Evolutionary conservation across 2,113 vertebrate species (phyloP), one percentile per base, ranked within the genome.

Genomic region (Albula glossodonta): DNA sequence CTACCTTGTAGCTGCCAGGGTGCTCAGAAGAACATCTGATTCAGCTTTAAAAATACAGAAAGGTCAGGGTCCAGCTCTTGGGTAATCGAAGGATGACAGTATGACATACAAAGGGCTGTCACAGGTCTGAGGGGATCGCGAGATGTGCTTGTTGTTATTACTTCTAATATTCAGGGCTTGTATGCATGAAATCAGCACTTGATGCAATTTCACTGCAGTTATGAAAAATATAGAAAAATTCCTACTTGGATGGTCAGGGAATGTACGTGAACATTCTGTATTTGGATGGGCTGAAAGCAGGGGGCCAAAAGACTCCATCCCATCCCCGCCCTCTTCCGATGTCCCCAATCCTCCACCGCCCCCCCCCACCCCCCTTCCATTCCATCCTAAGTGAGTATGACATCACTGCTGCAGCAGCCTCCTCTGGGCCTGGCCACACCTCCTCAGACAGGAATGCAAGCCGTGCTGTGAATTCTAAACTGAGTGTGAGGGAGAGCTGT

Each of bases 361-460:
- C 56, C 22, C 9, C 6, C 51, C 50, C n/a, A 15, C 60, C 82
- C 80, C 81, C 56, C 81, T 79, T 81, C 88, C 82, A 85, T 84
- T 74, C 53, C 88, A 87, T 87, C 86, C 81, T 80, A 78, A 74
- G 51, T 91, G 87, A 25, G 87, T 89, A 95, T 96, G 92, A 95
- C 94, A 95, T 95, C 94, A 95, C 89, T 95, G 94, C 95, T 93
- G 93, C 90, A 92, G 93, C 90, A 92, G 90, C 89, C 88, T 91
- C 89, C 83, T 91, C 87, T 82, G 86, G 88, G 92, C 88, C 89
- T 89, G 15, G 81, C 81, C 82, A 60, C 81, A 22, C 51, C 70
- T 78, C 81, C 41, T 70, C 81, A 70, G 86, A 81, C 56, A 66
- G 78, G 41, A 51, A 52, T 79, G 56, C 53, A 12, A 2, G 82